These are phyloP conservation scores for Carcharodon carcharias DNA, from an alignment of 2,797 vertebrate species.

Conservation along the genomic window DNA sequence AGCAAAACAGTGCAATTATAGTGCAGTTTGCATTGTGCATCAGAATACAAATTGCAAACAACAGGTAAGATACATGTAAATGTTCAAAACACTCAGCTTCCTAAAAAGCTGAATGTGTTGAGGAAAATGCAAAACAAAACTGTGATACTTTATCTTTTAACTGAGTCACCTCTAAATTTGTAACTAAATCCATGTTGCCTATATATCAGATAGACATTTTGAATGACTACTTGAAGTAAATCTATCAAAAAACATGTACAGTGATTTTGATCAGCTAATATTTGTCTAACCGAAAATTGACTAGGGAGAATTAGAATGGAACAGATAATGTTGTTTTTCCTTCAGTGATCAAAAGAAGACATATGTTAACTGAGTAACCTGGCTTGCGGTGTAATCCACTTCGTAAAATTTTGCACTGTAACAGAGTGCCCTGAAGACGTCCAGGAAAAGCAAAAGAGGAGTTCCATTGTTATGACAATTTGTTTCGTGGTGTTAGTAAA, in stretches of 20 bases:
- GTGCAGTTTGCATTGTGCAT: neutral
- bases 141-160: neutral
- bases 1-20: neutral
- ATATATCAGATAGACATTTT: neutral
- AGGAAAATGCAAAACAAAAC: neutral
- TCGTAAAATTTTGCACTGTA: neutral
- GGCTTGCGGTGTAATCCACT: too few relatives aligned
- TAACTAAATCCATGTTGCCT: neutral
- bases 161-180: neutral
- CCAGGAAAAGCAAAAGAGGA: neutral
- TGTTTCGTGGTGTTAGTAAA: neutral
- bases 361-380: neutral
- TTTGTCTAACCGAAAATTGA: neutral
- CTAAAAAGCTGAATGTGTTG: neutral
- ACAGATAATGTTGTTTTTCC: neutral
- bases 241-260: neutral
- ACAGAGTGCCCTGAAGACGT: neutral
- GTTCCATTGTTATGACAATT: neutral
- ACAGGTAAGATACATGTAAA: neutral
- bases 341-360: neutral
- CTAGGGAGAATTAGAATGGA: neutral
- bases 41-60: neutral
- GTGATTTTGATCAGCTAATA: neutral
- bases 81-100: neutral
- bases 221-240: neutral